Conservation (phyloP, 2,888 invertebrate genomes). For the Pyralis farinalis region DNA sequence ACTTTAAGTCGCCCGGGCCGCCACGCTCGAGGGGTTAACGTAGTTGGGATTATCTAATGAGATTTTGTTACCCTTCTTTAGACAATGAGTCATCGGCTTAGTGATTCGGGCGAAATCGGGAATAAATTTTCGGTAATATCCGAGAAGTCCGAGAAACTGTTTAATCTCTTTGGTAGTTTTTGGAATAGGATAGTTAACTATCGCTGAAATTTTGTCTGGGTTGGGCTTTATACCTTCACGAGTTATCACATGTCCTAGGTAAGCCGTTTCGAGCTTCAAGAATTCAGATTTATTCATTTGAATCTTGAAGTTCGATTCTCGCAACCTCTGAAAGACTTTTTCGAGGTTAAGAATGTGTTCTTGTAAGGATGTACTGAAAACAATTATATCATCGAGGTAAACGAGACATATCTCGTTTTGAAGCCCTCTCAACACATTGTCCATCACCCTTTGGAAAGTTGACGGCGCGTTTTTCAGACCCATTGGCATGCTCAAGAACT, state of each 20-base stretch:
- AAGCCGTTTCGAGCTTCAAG: constrained; percentile 17
- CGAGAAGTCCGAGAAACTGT: constrained; percentile 3
- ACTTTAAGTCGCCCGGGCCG: no score
- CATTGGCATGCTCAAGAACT: constrained; percentile 13
- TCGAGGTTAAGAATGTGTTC: constrained; percentile 11
- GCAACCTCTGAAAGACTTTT: constrained; percentile 18
- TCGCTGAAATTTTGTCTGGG: constrained; percentile 11
- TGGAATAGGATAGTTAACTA: neutral
- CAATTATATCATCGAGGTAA: constrained; percentile 7
- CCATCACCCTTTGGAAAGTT: constrained; percentile 11
- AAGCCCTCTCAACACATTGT: constrained; percentile 10
- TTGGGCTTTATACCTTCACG: constrained; percentile 17
- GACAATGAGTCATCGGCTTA: constrained; percentile 13
- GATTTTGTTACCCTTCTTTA: constrained; percentile 1
- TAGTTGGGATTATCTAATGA: no score
- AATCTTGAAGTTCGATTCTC: constrained; percentile 20
- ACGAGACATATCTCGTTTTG: constrained; percentile 7
- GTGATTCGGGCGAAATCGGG: constrained; percentile 15
- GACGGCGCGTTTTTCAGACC: constrained; percentile 12
- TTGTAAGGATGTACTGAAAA: neutral
- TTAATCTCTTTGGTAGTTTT: constrained; percentile 3
- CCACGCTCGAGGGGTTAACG: no score
- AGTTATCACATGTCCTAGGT: constrained; percentile 13
- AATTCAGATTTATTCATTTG: constrained; percentile 24
- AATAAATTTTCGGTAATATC: constrained; percentile 15